Conservation (phyloP, 2,797 vertebrate genomes). For the Setipinna tenuifilis region DNA sequence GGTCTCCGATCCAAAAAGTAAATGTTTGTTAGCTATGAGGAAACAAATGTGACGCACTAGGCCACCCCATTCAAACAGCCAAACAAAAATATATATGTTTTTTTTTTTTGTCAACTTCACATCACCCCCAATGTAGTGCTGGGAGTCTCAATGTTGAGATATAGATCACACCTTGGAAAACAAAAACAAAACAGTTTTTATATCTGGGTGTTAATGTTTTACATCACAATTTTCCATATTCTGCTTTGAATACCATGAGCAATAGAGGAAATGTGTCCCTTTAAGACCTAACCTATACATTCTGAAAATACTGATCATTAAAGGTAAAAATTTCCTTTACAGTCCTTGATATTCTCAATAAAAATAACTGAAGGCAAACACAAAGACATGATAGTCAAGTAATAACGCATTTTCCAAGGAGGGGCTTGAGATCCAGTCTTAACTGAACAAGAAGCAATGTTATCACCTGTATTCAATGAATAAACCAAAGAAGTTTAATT, state of each 20-base stretch:
- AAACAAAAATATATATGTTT: not conserved
- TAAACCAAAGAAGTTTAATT: not conserved
- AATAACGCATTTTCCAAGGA: not conserved
- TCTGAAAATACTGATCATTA: slow-evolving; percentile 16
- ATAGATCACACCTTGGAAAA: not conserved
- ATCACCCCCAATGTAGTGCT: not conserved
- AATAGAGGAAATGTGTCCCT: not conserved
- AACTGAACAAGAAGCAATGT: not conserved
- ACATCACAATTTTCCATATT: not conserved
- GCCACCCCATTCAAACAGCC: not conserved
- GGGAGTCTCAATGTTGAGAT: not conserved
- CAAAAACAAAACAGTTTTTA: not conserved
- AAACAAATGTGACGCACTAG: not conserved
- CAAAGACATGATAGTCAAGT: not conserved
- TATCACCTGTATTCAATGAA: not conserved
- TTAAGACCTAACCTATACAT: slow-evolving; percentile 13
- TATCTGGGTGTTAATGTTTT: not conserved
- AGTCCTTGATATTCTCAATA: not conserved
- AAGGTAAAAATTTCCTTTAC: not conserved
- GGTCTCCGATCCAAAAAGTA: not conserved
- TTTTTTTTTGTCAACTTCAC: not conserved
- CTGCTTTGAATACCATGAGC: not conserved
- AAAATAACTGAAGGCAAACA: not conserved
- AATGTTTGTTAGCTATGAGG: not conserved
- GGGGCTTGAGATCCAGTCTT: not conserved